Evolutionary conservation across 2,888 invertebrate genomes (phyloP).

Genomic region (Opisthograptis luteolata): DNA sequence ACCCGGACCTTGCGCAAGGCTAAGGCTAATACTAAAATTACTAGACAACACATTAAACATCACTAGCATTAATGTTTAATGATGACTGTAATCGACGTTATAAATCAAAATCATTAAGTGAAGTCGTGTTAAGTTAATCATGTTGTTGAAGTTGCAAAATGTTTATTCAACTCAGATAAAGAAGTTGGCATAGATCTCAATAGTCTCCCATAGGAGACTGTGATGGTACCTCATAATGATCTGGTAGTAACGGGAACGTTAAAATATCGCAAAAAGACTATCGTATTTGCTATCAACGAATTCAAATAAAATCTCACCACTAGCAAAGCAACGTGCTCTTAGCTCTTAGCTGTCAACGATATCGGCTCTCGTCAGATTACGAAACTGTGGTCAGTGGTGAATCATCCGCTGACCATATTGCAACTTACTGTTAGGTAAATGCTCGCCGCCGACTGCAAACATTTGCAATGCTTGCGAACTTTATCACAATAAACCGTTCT

Average conservation of each 20-base stretch:
- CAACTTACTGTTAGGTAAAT: slow-evolving; percentile 15
- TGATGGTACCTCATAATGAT: too few relatives aligned
- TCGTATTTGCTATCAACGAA: too few relatives aligned
- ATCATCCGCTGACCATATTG: slow-evolving; percentile 42
- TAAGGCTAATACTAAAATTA: background rate
- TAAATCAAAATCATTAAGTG: slow-evolving; percentile 3
- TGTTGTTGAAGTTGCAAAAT: background rate
- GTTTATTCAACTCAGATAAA: too few relatives aligned
- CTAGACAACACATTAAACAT: too few relatives aligned
- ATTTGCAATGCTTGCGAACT: background rate
- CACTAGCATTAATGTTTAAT: background rate
- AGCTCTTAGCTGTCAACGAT: slow-evolving; percentile 8
- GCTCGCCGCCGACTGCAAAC: background rate
- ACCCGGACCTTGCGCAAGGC: background rate
- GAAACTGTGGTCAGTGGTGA: slow-evolving; percentile 45
- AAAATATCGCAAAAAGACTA: too few relatives aligned
- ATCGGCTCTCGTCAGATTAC: slow-evolving; percentile 38
- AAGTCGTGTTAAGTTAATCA: background rate
- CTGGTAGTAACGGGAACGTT: too few relatives aligned
- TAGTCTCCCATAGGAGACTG: too few relatives aligned
- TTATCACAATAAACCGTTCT: background rate
- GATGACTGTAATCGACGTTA: background rate
- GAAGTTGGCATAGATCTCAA: too few relatives aligned
- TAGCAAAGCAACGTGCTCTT: too few relatives aligned
- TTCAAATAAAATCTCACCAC: too few relatives aligned